Conservation (phyloP, 2,113 vertebrate species). For the Podiceps cristatus region DNA sequence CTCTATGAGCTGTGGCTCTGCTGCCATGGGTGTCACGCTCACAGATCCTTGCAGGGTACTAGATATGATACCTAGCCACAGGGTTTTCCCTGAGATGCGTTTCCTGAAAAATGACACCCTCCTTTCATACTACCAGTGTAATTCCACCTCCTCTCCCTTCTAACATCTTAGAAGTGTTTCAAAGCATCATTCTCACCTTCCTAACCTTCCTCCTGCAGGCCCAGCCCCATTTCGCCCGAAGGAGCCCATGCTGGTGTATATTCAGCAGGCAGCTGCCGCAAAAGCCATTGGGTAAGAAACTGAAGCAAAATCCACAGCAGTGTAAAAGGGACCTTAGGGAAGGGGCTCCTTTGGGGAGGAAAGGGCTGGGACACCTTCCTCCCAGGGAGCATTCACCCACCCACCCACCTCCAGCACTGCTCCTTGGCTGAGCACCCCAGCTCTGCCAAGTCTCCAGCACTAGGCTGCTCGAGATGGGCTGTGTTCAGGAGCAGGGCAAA, state of each 20-base stretch:
- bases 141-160: background rate
- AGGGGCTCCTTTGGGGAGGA: background rate
- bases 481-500: background rate
- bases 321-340: background rate
- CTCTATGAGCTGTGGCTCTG: background rate
- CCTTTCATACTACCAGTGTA: background rate
- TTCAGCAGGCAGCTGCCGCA: constrained; percentile 87
- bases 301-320: background rate
- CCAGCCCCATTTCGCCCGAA: background rate
- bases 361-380: background rate
- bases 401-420: background rate
- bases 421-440: background rate
- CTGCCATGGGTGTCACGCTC: fast-evolving
- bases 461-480: fast-evolving
- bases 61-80: fast-evolving
- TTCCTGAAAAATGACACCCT: background rate
- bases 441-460: too few species aligned
- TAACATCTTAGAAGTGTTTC: background rate
- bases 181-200: background rate
- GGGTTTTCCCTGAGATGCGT: background rate
- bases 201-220: background rate
- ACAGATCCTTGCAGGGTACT: background rate
- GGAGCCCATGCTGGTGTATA: constrained; percentile 63
- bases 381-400: background rate
- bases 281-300: constrained; percentile 77